phyloP scores from a whole-genome alignment of 2,888 invertebrate genomes.

The Plebejus melissa region DNA sequence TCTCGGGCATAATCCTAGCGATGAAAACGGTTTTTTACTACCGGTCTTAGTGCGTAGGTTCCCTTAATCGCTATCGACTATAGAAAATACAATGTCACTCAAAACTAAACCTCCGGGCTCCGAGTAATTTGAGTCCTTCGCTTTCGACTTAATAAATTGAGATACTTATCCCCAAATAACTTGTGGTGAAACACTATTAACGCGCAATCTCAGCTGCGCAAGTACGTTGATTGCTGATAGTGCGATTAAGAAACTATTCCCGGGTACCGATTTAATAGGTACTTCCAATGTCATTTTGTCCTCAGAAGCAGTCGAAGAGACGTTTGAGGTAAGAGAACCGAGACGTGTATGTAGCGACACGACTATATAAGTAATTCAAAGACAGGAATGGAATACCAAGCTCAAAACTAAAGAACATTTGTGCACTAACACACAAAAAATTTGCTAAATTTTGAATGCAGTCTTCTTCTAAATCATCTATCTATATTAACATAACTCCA shows the following conservation, averaged over 20 bases:
- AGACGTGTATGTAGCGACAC: too few relatives aligned
- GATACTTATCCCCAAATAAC: slow-evolving; percentile 33
- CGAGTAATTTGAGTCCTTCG: slow-evolving; percentile 52
- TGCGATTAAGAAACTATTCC: slow-evolving; percentile 1
- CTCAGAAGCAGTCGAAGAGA: too few relatives aligned
- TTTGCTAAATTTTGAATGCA: too few relatives aligned
- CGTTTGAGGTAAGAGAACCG: too few relatives aligned
- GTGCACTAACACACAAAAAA: too few relatives aligned
- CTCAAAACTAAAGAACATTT: too few relatives aligned
- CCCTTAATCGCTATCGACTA: slow-evolving; percentile 64
- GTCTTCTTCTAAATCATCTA: too few relatives aligned
- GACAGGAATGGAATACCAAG: too few relatives aligned
- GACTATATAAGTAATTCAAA: too few relatives aligned
- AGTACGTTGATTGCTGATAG: slow-evolving; percentile 4
- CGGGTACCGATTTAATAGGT: not conserved
- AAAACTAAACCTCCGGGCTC: slow-evolving; percentile 56
- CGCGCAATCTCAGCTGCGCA: not conserved
- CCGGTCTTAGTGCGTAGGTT: not conserved
- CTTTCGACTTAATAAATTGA: slow-evolving; percentile 44
- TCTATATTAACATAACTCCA: too few relatives aligned
- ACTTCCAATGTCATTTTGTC: not conserved
- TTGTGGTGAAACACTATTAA: slow-evolving; percentile 1
- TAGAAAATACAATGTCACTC: slow-evolving; percentile 54
- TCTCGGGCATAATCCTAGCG: too few relatives aligned
- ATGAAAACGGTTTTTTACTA: too few relatives aligned